A percentile compares a stretch with the other conserved stretches of the same genome.
These are phyloP conservation scores for Charina bottae DNA, from an alignment of 2,113 vertebrate species.

Conservation along the genomic window DNA sequence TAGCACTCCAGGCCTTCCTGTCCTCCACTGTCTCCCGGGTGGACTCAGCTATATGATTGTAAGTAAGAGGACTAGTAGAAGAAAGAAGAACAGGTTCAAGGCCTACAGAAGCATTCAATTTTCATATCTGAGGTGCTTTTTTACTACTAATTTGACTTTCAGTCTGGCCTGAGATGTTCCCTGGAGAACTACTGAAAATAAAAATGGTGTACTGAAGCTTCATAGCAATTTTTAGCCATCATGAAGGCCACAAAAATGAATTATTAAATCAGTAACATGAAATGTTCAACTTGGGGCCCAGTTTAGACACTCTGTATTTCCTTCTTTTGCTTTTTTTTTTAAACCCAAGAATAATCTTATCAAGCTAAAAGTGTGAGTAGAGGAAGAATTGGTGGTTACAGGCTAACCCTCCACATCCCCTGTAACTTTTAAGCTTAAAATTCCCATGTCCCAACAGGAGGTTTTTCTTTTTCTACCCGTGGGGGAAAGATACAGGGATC, in stretches of 20 bases:
- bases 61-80: neutral
- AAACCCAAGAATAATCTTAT: neutral
- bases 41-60: neutral
- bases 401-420: neutral
- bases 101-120: neutral
- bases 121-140: slow-evolving; percentile 18
- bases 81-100: neutral
- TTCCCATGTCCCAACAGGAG: neutral
- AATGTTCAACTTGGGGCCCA: neutral
- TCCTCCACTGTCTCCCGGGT: no score
- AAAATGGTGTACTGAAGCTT: neutral
- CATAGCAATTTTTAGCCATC: neutral
- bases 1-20: no score
- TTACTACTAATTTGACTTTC: neutral
- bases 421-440: neutral
- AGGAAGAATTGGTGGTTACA: neutral
- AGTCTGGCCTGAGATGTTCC: neutral
- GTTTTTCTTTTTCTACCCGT: neutral
- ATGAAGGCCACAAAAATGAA: neutral
- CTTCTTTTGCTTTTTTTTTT: neutral
- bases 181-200: neutral
- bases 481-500: neutral
- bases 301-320: neutral
- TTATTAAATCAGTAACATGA: neutral
- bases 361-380: neutral